Evolutionary conservation across 2,113 vertebrate species (phyloP), one percentile per base, ranked within the genome.

Genomic region (Piaya cayana): DNA sequence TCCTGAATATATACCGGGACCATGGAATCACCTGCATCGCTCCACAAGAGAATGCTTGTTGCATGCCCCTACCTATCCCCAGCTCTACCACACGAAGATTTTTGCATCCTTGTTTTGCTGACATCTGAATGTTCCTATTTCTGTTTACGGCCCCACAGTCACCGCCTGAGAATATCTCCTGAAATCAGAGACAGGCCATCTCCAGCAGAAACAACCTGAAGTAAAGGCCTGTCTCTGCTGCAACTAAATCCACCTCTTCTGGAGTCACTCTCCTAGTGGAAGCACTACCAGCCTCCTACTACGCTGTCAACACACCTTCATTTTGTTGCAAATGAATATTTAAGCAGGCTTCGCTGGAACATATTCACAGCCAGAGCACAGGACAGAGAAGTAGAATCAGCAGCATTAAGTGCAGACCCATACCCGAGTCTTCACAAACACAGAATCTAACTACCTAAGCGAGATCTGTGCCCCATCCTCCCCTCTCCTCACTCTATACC

Each of bases 1-100:
- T 59, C 20, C 65, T 30, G 0, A 0, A 32, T n/a, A 49, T 19
- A 42, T 39, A 2, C 42, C 13, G 50, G 27, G 39, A 34, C 17
- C 5, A 0, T 21, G 47, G 42, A 52, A 37, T 58, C 42, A 30
- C 4, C n/a, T 6, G 29, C 52, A 29, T 7, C 9, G 3, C 63
- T 52, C 32, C 13, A 5, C 21, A 23, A 15, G 36, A 30, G 32
- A 43, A 36, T 0, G 1, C 47, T n/a, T 34, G 29, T 53, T 30
- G 45, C 39, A 37, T 32, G 14, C 2, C 58, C 49, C 32, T 60
- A 14, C 0, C 11, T 15, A 32, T 25, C 62, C 6, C 47, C 39
- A 49, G 21, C 21, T 14, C 36, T 32, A 21, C 12, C 47, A 22
- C 42, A 82, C 9, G 8, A 42, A n/a, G 5, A 17, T 2, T 5